Evolutionary conservation across 2,888 invertebrate species (phyloP).

Genomic region (Morinoia aosen): DNA sequence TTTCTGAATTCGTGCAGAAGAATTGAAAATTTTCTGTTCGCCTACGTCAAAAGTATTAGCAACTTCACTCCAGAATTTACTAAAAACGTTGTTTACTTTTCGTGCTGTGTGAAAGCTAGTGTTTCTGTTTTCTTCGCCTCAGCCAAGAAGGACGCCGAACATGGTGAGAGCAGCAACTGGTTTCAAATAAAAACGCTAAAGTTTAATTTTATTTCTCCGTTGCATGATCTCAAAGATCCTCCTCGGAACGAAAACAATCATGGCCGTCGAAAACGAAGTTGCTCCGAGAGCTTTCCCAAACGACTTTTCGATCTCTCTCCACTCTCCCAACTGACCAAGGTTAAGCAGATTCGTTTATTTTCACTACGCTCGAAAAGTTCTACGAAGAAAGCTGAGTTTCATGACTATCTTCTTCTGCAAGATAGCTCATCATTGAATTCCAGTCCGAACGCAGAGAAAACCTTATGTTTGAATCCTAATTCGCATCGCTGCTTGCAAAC

Average conservation of each 20-base stretch:
- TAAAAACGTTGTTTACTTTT: background rate
- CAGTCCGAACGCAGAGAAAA: background rate
- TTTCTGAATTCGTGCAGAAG: background rate
- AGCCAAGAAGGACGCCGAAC: background rate
- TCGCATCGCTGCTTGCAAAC: background rate
- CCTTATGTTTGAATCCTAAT: background rate
- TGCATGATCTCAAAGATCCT: background rate
- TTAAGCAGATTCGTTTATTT: background rate
- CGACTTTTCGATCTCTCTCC: background rate
- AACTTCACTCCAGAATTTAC: background rate
- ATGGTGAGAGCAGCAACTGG: background rate
- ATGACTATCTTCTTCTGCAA: background rate
- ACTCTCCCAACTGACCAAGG: background rate
- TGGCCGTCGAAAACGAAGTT: background rate
- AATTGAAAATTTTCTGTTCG: background rate
- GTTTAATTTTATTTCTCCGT: background rate
- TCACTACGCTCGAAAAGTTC: background rate
- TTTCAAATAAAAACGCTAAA: background rate
- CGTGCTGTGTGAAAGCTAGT: background rate
- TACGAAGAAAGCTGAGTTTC: background rate
- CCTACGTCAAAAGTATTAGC: background rate
- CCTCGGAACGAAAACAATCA: background rate
- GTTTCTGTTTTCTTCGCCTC: background rate
- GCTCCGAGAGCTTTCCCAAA: background rate
- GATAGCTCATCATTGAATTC: background rate